These are phyloP conservation scores for Yasuhikotakia modesta DNA, from an alignment of 2,797 vertebrate species.

Conservation along the genomic window DNA sequence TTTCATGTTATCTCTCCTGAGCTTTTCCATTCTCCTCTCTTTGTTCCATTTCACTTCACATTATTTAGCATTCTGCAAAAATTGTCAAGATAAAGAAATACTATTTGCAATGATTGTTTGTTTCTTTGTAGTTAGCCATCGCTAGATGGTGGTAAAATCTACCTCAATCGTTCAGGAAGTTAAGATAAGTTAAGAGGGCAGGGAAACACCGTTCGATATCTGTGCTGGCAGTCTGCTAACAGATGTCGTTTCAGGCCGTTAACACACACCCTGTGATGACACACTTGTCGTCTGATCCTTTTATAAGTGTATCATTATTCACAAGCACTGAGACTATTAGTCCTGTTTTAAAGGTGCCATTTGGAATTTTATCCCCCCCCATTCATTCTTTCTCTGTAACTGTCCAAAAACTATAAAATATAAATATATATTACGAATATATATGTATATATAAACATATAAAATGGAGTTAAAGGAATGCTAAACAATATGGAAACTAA, in stretches of 20 bases:
- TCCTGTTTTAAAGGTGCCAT: background rate
- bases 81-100: background rate
- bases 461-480: too few relatives aligned
- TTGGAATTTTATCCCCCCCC: background rate
- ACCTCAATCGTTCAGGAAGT: background rate
- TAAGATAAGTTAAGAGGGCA: background rate
- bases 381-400: background rate
- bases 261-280: slow-evolving; percentile 7
- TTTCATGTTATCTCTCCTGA: background rate
- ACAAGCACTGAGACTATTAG: background rate
- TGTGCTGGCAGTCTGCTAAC: slow-evolving; percentile 5
- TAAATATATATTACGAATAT: too few relatives aligned
- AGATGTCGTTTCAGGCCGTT: background rate
- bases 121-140: background rate
- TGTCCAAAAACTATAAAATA: too few relatives aligned
- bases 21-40: slow-evolving; percentile 2
- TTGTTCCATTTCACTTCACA: background rate
- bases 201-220: background rate
- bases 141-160: slow-evolving; percentile 46
- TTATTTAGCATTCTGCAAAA: background rate
- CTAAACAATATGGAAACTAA: too few relatives aligned
- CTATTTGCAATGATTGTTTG: too few relatives aligned
- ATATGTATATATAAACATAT: too few relatives aligned
- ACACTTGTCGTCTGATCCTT: slow-evolving; percentile 5
- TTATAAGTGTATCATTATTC: background rate